Conservation (phyloP, 2,888 invertebrate species). For the Agrypnus murinus region DNA sequence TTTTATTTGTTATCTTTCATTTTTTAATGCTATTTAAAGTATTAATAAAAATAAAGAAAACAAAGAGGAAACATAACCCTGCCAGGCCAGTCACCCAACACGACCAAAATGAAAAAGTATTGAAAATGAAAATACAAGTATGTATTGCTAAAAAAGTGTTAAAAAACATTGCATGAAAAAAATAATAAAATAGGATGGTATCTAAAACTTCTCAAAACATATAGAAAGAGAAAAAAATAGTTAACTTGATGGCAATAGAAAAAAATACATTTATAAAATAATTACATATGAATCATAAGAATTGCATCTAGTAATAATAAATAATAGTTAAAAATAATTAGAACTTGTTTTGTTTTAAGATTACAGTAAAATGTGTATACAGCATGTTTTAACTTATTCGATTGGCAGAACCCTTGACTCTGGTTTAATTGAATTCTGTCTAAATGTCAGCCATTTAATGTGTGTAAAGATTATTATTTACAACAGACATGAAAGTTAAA, state of each 20-base stretch:
- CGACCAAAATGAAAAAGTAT: constrained; percentile 17
- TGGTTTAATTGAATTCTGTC: too few species aligned
- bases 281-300: background rate
- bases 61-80: constrained; percentile 33
- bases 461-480: too few species aligned
- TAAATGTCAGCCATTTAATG: too few species aligned
- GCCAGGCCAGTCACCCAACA: constrained; percentile 37
- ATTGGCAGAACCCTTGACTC: constrained; percentile 17
- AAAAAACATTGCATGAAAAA: constrained; percentile 5
- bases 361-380: too few species aligned
- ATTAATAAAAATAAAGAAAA: constrained; percentile 11
- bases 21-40: background rate
- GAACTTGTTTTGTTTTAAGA: background rate
- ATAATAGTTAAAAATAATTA: background rate
- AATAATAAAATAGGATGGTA: background rate
- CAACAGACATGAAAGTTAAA: too few species aligned
- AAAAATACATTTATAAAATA: background rate
- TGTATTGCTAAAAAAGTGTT: background rate
- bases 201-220: background rate
- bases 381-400: constrained; percentile 17
- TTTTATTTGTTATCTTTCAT: constrained; percentile 1
- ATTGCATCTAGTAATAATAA: background rate
- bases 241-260: background rate
- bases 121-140: constrained; percentile 14
- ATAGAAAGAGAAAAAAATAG: background rate